Evolutionary conservation across 2,888 invertebrate genomes (phyloP).

Genomic region (Drosophila prostipennis): DNA sequence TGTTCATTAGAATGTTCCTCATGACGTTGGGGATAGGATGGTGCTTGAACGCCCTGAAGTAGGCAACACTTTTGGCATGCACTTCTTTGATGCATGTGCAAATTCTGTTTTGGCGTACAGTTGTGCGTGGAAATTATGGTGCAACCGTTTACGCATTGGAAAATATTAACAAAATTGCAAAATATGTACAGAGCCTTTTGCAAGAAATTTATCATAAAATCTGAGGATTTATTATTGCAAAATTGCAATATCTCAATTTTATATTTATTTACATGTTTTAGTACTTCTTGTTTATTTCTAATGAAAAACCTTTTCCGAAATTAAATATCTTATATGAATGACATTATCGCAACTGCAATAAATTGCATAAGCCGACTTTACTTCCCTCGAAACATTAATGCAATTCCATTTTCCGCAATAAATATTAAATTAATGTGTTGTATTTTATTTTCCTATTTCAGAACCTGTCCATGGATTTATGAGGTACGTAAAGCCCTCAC

Average conservation of each 20-base stretch:
- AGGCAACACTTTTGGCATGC: constrained; percentile 66
- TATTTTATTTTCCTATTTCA: constrained; percentile 47
- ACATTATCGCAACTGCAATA: background rate
- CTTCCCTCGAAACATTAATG: background rate
- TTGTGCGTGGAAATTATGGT: constrained; percentile 33
- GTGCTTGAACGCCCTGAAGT: constrained; percentile 70
- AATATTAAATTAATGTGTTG: constrained; percentile 15
- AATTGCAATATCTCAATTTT: background rate
- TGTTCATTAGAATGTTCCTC: constrained; percentile 69
- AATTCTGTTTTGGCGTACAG: constrained; percentile 47
- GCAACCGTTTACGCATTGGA: constrained; percentile 3
- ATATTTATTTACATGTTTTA: background rate
- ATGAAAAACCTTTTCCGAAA: background rate
- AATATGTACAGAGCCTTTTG: background rate
- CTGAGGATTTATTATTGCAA: no score
- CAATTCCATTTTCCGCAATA: constrained; percentile 8
- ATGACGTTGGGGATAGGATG: constrained; percentile 37
- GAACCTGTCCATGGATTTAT: constrained; percentile 67
- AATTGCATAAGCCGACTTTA: no score
- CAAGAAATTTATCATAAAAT: no score
- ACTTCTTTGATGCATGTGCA: constrained; percentile 25
- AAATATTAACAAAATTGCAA: background rate
- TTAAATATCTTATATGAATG: background rate
- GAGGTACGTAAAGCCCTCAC: constrained; percentile 57
- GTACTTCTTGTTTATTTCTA: background rate